A percentile compares a stretch with the other conserved stretches of the same genome.
Evolutionary conservation across 2,888 invertebrate species (phyloP).

Genomic region (Didymodactylos carnosus): DNA sequence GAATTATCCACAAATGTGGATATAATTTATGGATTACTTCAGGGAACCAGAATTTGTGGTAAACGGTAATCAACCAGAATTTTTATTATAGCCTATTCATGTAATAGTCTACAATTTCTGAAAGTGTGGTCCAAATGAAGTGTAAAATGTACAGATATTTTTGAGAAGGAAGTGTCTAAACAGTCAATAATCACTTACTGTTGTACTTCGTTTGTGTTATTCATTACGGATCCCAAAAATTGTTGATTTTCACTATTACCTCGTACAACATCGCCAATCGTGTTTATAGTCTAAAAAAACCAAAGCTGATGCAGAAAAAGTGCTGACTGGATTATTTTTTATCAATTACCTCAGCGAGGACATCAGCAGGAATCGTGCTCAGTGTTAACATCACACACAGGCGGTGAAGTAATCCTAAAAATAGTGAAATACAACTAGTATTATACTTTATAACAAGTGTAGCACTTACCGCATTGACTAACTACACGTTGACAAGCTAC

Average conservation of each 20-base stretch:
- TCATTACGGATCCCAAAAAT: conserved; percentile 64
- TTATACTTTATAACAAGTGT: conserved; percentile 3
- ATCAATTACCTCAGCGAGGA: conserved; percentile 55
- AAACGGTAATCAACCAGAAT: too few species aligned
- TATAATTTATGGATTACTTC: too few species aligned
- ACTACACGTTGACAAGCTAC: conserved; percentile 65
- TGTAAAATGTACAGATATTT: too few species aligned
- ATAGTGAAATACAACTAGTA: background rate
- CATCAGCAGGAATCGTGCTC: conserved; percentile 82
- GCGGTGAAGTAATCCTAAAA: conserved; percentile 46
- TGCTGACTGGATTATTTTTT: background rate
- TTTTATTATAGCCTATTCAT: too few species aligned
- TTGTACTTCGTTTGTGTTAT: conserved; percentile 30
- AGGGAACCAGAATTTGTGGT: too few species aligned
- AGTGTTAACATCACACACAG: conserved; percentile 80
- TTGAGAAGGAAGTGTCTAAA: background rate
- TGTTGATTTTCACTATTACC: conserved; percentile 77
- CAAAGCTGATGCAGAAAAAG: background rate
- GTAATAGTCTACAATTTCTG: too few species aligned
- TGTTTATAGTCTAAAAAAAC: conserved; percentile 53
- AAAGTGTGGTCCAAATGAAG: too few species aligned
- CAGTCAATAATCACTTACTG: background rate
- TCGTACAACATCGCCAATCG: conserved; percentile 76
- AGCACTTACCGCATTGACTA: conserved; percentile 55
- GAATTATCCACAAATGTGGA: too few species aligned